Base-by-base conservation (phyloP, 1,140 invertebrate genomes). In the Ganaspis sp. region DNA sequence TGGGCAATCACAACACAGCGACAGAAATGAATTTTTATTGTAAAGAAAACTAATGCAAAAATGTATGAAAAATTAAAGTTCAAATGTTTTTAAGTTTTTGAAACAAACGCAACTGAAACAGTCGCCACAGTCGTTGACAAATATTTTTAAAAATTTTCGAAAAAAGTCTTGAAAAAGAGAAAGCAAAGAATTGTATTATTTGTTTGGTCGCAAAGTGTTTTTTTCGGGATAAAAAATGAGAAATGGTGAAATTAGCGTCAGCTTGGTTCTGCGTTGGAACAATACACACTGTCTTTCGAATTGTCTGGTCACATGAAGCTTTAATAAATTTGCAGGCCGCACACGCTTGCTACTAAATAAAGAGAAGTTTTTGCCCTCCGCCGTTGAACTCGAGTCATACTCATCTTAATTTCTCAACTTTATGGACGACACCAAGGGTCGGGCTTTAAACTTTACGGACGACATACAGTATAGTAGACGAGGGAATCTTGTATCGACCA, bases 371-470 rank as follows among this genome's bases (percentile, higher is more conserved):
- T 64, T 64, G 58, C 58, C 58, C 23, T 29, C 58, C 23, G 23
- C 23, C 58, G 58, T n/a, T 64, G 58, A 64, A 64, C 58, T 64
- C 58, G 26, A 26, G 58, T 64, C 21, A 64, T 64, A 64, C 58
- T 64, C 12, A 29, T 64, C 58, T 64, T 64, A 64, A 64, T 34
- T 64, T 64, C 23, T 64, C 12, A 29, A 34, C 58, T 34, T 64
- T 64, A 64, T 64, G 58, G 26, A 64, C 23, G 58, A 64, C 58
- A 64, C 26, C 23, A 29, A 64, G 58, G 26, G 23, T 64, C 54
- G 54, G 54, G 54, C 54, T 64, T 64, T 64, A 64, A 64, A 64
- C 54, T 64, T 64, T 64, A 64, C 54, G 54, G 23, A 64, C 12
- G 26, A 58, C 54, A 23, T 12, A 58, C 54, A 12, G 11, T 64